phyloP scores from a whole-genome alignment of 2,113 vertebrate genomes.

The Seriola aureovittata region DNA sequence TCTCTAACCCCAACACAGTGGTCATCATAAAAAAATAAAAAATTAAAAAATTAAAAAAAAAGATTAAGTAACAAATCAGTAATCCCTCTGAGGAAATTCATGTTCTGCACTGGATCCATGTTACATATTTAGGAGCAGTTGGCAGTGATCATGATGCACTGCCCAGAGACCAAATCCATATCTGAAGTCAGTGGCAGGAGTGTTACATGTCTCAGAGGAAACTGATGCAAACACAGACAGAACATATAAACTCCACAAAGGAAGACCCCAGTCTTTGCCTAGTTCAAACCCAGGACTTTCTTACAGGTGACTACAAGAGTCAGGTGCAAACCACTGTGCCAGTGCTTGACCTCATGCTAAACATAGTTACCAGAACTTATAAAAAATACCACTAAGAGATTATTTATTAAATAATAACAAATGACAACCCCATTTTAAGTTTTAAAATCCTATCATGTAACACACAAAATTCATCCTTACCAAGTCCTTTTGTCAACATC shows the following conservation, averaged over 20 bases:
- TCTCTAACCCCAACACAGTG: neutral
- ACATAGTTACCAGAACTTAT: neutral
- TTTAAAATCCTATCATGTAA: neutral
- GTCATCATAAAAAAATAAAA: neutral
- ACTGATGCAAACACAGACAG: neutral
- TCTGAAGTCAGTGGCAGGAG: neutral
- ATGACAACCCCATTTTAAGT: neutral
- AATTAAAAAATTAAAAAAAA: neutral
- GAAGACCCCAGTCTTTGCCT: neutral
- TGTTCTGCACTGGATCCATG: neutral
- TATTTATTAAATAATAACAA: neutral
- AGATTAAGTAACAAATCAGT: neutral
- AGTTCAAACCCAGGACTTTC: neutral
- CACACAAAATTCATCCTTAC: neutral
- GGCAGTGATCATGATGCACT: neutral
- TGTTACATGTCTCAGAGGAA: neutral
- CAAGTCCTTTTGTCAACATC: neutral
- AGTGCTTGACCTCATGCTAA: neutral
- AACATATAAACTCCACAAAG: neutral
- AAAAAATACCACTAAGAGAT: neutral
- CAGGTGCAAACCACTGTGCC: neutral
- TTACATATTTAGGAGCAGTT: constrained; percentile 1
- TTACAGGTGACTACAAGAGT: neutral
- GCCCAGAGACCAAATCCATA: neutral
- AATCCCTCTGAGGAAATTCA: neutral